Evolutionary conservation across 2,888 invertebrate genomes (phyloP).

Genomic region (Watsonalla binaria): DNA sequence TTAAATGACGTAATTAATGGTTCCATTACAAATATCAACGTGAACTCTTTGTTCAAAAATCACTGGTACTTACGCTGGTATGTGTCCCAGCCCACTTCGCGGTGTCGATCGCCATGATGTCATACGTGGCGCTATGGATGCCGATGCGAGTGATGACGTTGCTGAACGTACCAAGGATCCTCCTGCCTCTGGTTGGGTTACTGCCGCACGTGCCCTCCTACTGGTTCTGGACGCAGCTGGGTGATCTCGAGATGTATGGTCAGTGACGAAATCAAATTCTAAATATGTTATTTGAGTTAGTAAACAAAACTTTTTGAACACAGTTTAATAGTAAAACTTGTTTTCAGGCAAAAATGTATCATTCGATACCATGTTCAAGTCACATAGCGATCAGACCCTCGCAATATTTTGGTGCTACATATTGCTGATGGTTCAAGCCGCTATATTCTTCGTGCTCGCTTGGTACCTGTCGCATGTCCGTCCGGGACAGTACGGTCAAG

Average conservation of each 20-base stretch:
- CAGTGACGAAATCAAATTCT: slow-evolving; percentile 18
- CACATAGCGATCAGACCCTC: slow-evolving; percentile 1
- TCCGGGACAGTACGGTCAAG: slow-evolving; percentile 84
- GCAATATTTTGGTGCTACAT: slow-evolving; percentile 18
- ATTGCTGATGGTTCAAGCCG: slow-evolving; percentile 51
- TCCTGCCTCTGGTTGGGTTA: slow-evolving; percentile 26
- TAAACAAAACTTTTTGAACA: not conserved
- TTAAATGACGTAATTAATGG: no score
- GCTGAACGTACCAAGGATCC: slow-evolving; percentile 1
- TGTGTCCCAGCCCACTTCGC: slow-evolving; percentile 35
- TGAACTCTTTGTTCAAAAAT: no score
- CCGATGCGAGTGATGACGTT: slow-evolving; percentile 17
- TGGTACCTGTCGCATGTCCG: slow-evolving; percentile 44
- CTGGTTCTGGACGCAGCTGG: slow-evolving; percentile 47
- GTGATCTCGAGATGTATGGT: slow-evolving; percentile 38
- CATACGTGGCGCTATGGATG: slow-evolving; percentile 28
- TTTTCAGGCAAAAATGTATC: slow-evolving; percentile 29
- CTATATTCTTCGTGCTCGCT: slow-evolving; percentile 19
- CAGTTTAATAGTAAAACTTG: not conserved
- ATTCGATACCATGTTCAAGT: slow-evolving; percentile 21
- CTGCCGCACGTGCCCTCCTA: slow-evolving; percentile 47
- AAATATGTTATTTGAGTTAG: not conserved
- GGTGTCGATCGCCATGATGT: slow-evolving; percentile 31
- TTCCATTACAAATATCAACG: no score
- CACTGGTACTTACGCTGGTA: not conserved